These are phyloP conservation scores for Felis chaus DNA, from an alignment of 2,113 vertebrate genomes.

Conservation along the genomic window DNA sequence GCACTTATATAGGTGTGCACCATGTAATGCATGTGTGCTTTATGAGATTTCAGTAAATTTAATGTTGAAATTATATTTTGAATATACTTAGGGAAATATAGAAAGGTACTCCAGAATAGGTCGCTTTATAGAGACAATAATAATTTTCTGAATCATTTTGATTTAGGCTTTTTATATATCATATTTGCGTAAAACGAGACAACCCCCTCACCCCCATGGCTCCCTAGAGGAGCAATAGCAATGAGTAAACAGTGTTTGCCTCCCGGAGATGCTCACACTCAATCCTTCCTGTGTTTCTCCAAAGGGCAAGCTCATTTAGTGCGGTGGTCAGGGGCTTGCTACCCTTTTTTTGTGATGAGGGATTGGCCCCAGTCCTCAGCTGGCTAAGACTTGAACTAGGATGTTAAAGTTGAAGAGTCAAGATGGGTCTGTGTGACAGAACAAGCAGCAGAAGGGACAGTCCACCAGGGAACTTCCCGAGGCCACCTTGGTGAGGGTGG, in stretches of 20 bases:
- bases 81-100: not conserved
- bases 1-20: not conserved
- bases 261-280: not conserved
- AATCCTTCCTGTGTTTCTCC: not conserved
- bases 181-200: not conserved
- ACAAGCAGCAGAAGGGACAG: not conserved
- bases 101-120: not conserved
- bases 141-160: constrained; percentile 32
- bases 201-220: not conserved
- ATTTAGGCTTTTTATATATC: not conserved
- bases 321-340: not conserved
- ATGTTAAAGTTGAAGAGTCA: not conserved
- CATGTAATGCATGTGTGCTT: not conserved
- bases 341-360: not conserved
- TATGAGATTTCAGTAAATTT: not conserved
- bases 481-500: not conserved
- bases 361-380: not conserved
- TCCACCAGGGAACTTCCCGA: not conserved
- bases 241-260: not conserved
- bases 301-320: not conserved
- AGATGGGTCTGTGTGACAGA: not conserved
- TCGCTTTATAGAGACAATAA: not conserved
- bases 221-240: not conserved
- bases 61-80: constrained; percentile 37
- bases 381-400: not conserved